Evolutionary conservation across 2,888 invertebrate genomes (phyloP).

Genomic region (Mesorhabditis belari): DNA sequence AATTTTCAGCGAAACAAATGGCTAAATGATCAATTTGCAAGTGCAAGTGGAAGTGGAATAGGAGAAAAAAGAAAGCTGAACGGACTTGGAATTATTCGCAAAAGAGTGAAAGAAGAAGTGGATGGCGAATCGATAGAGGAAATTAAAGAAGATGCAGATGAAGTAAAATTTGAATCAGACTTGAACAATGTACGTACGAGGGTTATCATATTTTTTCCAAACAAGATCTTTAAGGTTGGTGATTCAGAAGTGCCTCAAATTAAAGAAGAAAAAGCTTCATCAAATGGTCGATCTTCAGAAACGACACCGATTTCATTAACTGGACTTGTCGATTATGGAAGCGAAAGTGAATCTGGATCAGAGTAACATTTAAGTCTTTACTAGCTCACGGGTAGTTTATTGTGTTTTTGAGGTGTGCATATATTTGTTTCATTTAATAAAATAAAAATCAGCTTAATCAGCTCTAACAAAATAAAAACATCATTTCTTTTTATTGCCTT

Average conservation of each 20-base stretch:
- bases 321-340: not conserved
- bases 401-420: too few relatives aligned
- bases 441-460: too few relatives aligned
- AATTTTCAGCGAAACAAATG: not conserved
- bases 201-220: too few relatives aligned
- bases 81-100: not conserved
- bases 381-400: too few relatives aligned
- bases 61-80: not conserved
- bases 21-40: not conserved
- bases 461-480: too few relatives aligned
- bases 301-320: not conserved
- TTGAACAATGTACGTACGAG: too few relatives aligned
- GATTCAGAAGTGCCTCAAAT: too few relatives aligned
- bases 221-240: too few relatives aligned
- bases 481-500: slow-evolving; percentile 12
- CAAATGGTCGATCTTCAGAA: too few relatives aligned
- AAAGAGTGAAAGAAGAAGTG: not conserved
- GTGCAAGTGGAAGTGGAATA: not conserved
- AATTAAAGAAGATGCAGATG: not conserved
- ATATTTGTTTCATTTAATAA: too few relatives aligned
- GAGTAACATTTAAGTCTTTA: not conserved
- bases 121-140: not conserved
- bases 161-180: too few relatives aligned
- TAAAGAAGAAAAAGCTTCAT: too few relatives aligned
- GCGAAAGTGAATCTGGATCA: not conserved